Conservation (phyloP, 2,888 invertebrate species). For the Hipparchia semele region DNA sequence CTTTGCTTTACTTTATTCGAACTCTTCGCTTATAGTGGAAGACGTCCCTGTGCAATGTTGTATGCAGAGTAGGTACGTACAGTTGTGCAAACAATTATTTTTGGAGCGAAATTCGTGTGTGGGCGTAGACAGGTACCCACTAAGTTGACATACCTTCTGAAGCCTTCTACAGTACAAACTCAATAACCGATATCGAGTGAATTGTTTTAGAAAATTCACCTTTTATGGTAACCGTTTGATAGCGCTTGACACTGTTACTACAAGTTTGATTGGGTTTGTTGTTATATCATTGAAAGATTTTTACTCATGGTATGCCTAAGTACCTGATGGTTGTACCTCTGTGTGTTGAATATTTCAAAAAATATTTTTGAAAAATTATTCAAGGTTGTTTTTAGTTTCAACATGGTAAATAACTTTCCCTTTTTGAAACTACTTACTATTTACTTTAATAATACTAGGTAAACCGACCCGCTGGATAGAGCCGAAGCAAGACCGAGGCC, state of each 20-base stretch:
- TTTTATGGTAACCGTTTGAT: conserved; percentile 9
- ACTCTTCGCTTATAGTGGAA: neutral
- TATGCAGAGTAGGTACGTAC: conserved; percentile 21
- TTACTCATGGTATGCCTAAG: neutral
- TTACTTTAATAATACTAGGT: too few relatives aligned
- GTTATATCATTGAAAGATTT: conserved; percentile 2
- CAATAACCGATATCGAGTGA: conserved; percentile 1
- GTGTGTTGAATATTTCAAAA: too few relatives aligned
- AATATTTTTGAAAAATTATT: too few relatives aligned
- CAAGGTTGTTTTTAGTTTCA: too few relatives aligned
- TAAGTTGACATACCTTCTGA: conserved; percentile 8
- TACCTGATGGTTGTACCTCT: too few relatives aligned
- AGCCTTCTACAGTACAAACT: conserved; percentile 1
- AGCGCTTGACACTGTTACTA: conserved; percentile 22
- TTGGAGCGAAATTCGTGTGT: conserved; percentile 32
- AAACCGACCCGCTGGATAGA: too few relatives aligned
- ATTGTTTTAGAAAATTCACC: conserved; percentile 25
- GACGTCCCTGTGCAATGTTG: neutral
- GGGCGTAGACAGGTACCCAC: conserved; percentile 12
- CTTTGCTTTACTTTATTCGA: neutral
- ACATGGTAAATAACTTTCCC: too few relatives aligned
- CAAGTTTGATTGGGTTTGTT: neutral
- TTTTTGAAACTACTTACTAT: too few relatives aligned
- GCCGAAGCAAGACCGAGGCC: too few relatives aligned
- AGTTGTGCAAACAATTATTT: conserved; percentile 34